A percentile compares a stretch with the other conserved stretches of the same genome.
These are phyloP conservation scores for Eufriesea mexicana DNA, from an alignment of 1,140 invertebrate genomes.

Conservation along the genomic window DNA sequence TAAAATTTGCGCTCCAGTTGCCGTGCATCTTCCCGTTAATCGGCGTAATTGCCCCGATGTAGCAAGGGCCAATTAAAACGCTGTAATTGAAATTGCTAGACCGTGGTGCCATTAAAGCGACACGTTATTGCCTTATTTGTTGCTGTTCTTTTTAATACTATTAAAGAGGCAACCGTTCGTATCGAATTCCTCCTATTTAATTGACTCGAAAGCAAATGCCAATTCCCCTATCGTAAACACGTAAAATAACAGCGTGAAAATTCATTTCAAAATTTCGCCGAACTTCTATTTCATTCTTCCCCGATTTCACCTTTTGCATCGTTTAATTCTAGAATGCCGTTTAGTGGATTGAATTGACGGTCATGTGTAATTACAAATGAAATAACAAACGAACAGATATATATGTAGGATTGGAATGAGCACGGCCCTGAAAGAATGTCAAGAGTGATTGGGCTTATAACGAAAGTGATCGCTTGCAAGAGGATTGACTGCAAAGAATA, in stretches of 20 bases:
- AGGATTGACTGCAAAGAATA: too few species aligned
- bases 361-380: too few species aligned
- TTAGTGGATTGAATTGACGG: too few species aligned
- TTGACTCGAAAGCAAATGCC: background rate
- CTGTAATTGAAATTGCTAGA: conserved; percentile 50
- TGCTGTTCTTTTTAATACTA: conserved; percentile 25
- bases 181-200: background rate
- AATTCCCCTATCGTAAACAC: background rate
- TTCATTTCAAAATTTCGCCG: background rate
- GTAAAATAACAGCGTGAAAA: background rate
- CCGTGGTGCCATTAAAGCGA: conserved; percentile 43
- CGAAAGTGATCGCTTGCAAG: too few species aligned
- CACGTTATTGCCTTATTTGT: conserved; percentile 47
- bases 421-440: too few species aligned
- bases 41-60: conserved; percentile 31
- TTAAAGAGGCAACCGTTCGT: background rate
- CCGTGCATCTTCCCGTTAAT: conserved; percentile 29
- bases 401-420: too few species aligned
- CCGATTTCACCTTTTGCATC: background rate
- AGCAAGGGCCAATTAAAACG: conserved; percentile 40
- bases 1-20: conserved; percentile 51
- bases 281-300: background rate
- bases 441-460: too few species aligned
- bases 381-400: too few species aligned
- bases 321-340: background rate